phyloP scores from a whole-genome alignment of 2,797 vertebrate species.

The Anguilla megastoma region DNA sequence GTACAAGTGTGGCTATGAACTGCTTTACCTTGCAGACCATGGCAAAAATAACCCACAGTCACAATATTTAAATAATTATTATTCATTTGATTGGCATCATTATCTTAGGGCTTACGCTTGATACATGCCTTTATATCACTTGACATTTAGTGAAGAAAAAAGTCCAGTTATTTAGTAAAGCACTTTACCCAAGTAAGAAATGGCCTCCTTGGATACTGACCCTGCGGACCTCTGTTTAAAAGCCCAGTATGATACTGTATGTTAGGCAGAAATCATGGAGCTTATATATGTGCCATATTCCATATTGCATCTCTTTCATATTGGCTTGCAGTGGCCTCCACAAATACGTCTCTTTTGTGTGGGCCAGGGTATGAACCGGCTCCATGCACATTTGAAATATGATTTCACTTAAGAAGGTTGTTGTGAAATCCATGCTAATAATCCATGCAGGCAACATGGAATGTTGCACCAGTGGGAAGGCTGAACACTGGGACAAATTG shows the following conservation, averaged over 20 bases:
- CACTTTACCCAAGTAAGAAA: background rate
- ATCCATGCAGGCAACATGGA: background rate
- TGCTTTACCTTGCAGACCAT: background rate
- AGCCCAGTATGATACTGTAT: background rate
- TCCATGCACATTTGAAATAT: constrained; percentile 4
- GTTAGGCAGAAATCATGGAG: background rate
- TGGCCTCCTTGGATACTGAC: background rate
- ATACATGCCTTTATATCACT: background rate
- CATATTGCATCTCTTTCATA: background rate
- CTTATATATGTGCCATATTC: background rate
- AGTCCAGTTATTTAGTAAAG: background rate
- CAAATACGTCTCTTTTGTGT: background rate
- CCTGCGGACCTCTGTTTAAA: background rate
- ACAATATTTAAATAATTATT: background rate
- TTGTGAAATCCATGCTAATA: background rate
- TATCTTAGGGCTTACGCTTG: background rate
- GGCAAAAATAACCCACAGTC: background rate
- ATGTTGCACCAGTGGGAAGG: background rate
- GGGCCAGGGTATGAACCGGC: background rate
- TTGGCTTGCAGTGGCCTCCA: background rate
- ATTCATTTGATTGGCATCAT: background rate
- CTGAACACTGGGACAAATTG: background rate
- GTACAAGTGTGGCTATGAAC: constrained; percentile 4
- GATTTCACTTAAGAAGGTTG: background rate
- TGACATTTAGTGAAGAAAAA: background rate